Evolutionary conservation across 2,888 invertebrate species (phyloP).

Genomic region (Linnaemya tessellans): DNA sequence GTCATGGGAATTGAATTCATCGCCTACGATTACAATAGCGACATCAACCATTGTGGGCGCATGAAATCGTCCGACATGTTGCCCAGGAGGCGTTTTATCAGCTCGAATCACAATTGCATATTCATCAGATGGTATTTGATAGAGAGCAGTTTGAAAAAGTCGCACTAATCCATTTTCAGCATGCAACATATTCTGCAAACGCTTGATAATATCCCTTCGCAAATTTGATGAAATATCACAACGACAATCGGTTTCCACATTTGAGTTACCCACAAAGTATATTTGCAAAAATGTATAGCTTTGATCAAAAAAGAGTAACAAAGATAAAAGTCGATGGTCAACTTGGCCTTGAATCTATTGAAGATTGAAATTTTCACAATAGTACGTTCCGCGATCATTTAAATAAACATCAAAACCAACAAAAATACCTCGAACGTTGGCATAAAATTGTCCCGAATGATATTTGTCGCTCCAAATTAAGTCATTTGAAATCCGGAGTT

Average conservation of each 20-base stretch:
- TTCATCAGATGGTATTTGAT: conserved; percentile 62
- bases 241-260: too few species aligned
- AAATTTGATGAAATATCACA: too few species aligned
- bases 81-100: conserved; percentile 76
- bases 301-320: conserved; percentile 70
- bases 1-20: conserved; percentile 69
- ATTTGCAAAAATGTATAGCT: too few species aligned
- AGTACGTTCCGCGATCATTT: conserved; percentile 33
- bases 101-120: too few species aligned
- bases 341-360: conserved; percentile 62
- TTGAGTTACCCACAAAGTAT: too few species aligned
- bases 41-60: conserved; percentile 80
- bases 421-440: conserved; percentile 23
- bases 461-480: conserved; percentile 41
- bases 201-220: too few species aligned
- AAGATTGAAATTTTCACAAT: conserved; percentile 56
- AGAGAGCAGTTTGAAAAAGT: conserved; percentile 76
- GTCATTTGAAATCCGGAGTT: conserved; percentile 31
- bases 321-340: conserved; percentile 61
- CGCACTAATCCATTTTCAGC: conserved; percentile 76
- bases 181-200: conserved; percentile 70
- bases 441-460: conserved; percentile 26
- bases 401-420: conserved; percentile 20
- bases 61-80: conserved; percentile 78
- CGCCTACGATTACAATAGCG: conserved; percentile 78